phyloP scores from a whole-genome alignment of 2,888 invertebrate species.

The Andricus curvator region DNA sequence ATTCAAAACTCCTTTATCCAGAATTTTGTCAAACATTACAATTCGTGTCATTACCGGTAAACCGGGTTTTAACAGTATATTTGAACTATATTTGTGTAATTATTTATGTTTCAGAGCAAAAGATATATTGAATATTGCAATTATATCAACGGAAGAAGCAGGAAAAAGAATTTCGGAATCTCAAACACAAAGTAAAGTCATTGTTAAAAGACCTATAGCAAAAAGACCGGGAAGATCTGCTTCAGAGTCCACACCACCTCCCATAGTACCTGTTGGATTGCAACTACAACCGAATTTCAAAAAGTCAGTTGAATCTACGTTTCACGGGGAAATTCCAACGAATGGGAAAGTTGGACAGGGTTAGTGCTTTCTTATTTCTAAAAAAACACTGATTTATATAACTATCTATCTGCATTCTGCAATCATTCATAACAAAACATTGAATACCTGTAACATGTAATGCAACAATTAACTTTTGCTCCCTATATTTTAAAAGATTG shows the following conservation, averaged over 20 bases:
- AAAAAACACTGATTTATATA: background rate
- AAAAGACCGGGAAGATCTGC: constrained; percentile 80
- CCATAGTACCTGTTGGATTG: constrained; percentile 57
- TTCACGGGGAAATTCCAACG: constrained; percentile 62
- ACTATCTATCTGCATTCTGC: too few relatives aligned
- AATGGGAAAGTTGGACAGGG: constrained; percentile 68
- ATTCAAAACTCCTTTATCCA: too few relatives aligned
- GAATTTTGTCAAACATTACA: too few relatives aligned
- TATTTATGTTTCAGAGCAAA: constrained; percentile 80
- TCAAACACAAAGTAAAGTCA: constrained; percentile 78
- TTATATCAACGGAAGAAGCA: constrained; percentile 84
- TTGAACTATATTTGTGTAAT: background rate
- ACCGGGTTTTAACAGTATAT: background rate
- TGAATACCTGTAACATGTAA: too few relatives aligned
- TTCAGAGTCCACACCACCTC: constrained; percentile 72
- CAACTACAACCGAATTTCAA: constrained; percentile 55
- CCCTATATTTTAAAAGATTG: too few relatives aligned
- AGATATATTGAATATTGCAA: constrained; percentile 87
- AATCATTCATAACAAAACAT: too few relatives aligned
- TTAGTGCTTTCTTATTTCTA: constrained; percentile 46
- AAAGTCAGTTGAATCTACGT: constrained; percentile 49
- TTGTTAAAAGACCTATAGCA: constrained; percentile 80
- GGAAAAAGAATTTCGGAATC: constrained; percentile 68
- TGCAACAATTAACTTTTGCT: too few relatives aligned
- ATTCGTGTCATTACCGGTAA: too few relatives aligned